Conservation (phyloP, 2,888 invertebrate genomes). For the Siphonodentalium dalli region DNA sequence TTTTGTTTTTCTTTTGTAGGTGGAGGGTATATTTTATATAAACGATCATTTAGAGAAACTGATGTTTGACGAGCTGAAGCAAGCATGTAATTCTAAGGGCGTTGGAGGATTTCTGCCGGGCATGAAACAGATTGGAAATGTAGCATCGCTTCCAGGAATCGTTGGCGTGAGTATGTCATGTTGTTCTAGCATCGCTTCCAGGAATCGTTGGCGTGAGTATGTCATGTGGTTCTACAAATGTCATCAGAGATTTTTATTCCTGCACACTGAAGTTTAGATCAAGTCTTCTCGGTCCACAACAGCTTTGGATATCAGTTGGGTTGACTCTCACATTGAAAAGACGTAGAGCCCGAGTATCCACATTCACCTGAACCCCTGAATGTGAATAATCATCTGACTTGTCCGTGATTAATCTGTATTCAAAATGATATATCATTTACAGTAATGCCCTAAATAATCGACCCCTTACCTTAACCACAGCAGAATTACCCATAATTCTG, state of each 20-base stretch:
- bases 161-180: slow-evolving; percentile 72
- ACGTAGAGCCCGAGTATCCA: too few relatives aligned
- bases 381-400: too few relatives aligned
- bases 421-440: too few relatives aligned
- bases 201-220: slow-evolving; percentile 83
- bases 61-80: slow-evolving; percentile 95
- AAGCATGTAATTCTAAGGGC: slow-evolving; percentile 84
- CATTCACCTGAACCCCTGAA: too few relatives aligned
- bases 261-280: too few relatives aligned
- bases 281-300: too few relatives aligned
- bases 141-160: slow-evolving; percentile 96
- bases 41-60: slow-evolving; percentile 88
- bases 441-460: too few relatives aligned
- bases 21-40: slow-evolving; percentile 97
- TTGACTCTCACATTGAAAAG: too few relatives aligned
- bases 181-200: slow-evolving; percentile 95
- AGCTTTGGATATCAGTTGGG: too few relatives aligned
- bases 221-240: slow-evolving; percentile 81
- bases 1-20: slow-evolving; percentile 67
- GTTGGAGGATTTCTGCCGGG: slow-evolving; percentile 97
- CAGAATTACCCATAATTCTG: too few relatives aligned
- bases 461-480: too few relatives aligned
- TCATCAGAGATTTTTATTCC: slow-evolving; percentile 96
- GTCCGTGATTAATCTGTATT: too few relatives aligned
- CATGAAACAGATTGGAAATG: slow-evolving; percentile 98